These are phyloP conservation scores for Nematolebias whitei DNA, from an alignment of 2,113 vertebrate species.

Conservation along the genomic window DNA sequence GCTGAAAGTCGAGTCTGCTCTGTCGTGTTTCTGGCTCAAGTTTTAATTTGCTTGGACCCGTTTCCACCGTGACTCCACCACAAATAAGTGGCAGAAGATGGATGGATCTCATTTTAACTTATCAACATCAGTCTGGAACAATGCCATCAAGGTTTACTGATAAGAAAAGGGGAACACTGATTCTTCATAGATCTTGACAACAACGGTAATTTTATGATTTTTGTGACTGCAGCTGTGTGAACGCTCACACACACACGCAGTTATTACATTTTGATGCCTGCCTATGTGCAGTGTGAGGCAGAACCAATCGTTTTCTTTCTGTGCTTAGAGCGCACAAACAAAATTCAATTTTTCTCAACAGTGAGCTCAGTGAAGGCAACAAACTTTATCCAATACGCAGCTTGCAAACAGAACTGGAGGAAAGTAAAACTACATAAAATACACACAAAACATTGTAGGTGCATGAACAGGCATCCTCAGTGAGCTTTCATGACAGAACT, in stretches of 20 bases:
- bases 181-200: no score
- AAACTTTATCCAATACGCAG: not conserved
- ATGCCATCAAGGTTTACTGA: not conserved
- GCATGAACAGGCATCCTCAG: not conserved
- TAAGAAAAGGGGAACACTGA: not conserved
- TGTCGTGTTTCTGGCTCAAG: no score
- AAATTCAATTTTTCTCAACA: not conserved
- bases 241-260: not conserved
- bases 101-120: no score
- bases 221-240: not conserved
- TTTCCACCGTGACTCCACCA: no score
- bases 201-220: not conserved
- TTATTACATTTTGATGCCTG: not conserved
- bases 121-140: no score
- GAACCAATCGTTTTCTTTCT: not conserved
- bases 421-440: conserved; percentile 8
- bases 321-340: not conserved
- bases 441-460: not conserved
- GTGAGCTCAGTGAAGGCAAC: not conserved
- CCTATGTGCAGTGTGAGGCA: not conserved
- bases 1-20: no score
- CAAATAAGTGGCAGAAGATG: no score
- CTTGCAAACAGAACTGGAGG: not conserved
- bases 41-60: no score
- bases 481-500: not conserved